phyloP scores from a whole-genome alignment of 2,113 vertebrate species.

The Chionomys nivalis region DNA sequence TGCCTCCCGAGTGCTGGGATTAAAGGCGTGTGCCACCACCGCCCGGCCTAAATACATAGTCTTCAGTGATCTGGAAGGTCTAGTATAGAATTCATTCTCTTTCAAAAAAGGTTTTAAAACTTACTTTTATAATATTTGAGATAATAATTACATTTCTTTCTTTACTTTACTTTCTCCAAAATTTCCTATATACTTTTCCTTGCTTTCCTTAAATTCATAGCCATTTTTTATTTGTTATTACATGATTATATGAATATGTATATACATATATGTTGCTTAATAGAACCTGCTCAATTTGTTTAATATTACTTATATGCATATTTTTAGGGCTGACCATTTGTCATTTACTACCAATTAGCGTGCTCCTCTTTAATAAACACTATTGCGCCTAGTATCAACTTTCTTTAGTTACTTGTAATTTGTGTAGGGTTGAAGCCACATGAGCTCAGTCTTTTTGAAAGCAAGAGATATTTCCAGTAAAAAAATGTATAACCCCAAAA shows the following conservation, averaged over 20 bases:
- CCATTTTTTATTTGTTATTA: background rate
- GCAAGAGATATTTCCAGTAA: background rate
- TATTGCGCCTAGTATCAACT: background rate
- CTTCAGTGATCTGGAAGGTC: background rate
- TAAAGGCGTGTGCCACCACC: too few relatives aligned
- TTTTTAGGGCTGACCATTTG: background rate
- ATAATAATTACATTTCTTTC: background rate
- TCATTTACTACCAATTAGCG: background rate
- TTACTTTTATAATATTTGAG: background rate
- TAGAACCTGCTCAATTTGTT: background rate
- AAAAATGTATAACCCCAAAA: background rate
- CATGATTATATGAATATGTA: background rate
- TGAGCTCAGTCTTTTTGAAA: background rate
- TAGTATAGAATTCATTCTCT: background rate
- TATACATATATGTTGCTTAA: background rate
- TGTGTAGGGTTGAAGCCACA: background rate
- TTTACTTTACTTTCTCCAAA: background rate
- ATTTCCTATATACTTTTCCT: background rate
- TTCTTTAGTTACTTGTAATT: background rate
- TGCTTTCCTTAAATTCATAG: background rate
- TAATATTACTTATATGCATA: background rate
- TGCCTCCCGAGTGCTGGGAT: too few relatives aligned
- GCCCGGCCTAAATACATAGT: background rate
- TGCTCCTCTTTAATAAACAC: background rate
- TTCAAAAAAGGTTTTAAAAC: background rate